Evolutionary conservation across 2,888 invertebrate genomes (phyloP).

Genomic region (Masnerella sp.): DNA sequence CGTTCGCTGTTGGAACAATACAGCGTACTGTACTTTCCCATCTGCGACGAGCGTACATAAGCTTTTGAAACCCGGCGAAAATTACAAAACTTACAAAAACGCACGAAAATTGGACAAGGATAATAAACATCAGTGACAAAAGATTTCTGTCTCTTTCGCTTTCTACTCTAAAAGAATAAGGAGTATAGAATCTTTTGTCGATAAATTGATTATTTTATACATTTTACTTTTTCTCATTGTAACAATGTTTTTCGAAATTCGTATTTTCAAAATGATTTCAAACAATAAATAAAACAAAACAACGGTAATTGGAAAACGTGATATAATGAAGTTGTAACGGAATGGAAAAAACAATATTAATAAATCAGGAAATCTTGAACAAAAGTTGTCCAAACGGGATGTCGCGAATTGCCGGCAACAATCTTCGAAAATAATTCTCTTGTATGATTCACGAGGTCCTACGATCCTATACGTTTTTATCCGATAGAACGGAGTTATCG

Average conservation of each 20-base stretch:
- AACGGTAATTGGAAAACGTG: no score
- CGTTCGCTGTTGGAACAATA: slow-evolving; percentile 51
- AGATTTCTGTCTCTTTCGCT: no score
- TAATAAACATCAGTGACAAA: slow-evolving; percentile 27
- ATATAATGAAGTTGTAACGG: no score
- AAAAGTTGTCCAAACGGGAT: slow-evolving; percentile 23
- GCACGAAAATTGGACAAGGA: slow-evolving; percentile 35
- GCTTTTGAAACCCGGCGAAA: slow-evolving; percentile 43
- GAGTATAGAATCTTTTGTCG: no score
- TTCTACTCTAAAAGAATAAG: no score
- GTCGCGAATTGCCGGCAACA: slow-evolving; percentile 41
- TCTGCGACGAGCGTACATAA: slow-evolving; percentile 36
- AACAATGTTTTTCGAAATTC: no score
- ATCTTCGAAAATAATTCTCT: slow-evolving; percentile 50
- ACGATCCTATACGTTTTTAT: slow-evolving; percentile 49
- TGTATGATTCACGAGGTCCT: slow-evolving; percentile 44
- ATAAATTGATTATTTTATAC: no score
- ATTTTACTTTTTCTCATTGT: no score
- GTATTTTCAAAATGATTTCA: no score
- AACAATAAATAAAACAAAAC: no score
- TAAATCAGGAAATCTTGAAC: slow-evolving; percentile 29
- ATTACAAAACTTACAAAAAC: slow-evolving; percentile 48
- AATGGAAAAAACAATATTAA: slow-evolving; percentile 13
- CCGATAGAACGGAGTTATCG: slow-evolving; percentile 53
- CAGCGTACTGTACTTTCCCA: slow-evolving; percentile 36